A percentile compares a stretch with the other conserved stretches of the same genome.
Conservation (phyloP, 2,113 vertebrate genomes). For the Chaetops frenatus region DNA sequence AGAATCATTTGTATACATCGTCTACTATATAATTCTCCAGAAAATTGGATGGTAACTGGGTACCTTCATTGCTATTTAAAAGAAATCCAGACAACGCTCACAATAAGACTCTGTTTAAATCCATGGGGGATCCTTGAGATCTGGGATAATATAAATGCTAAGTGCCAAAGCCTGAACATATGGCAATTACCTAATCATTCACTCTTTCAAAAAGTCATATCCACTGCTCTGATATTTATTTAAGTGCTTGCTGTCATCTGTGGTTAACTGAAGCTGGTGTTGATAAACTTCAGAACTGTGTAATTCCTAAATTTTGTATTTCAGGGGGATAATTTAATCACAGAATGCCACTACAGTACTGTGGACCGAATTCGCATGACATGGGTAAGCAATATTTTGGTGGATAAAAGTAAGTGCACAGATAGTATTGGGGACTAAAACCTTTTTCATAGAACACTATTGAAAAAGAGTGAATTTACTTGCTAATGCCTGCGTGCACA, state of each 20-base stretch:
- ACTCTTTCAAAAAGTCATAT: not conserved
- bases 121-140: not conserved
- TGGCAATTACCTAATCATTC: not conserved
- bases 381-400: conserved; percentile 77
- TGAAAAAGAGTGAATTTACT: not conserved
- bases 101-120: not conserved
- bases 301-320: conserved; percentile 44
- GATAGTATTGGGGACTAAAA: not conserved
- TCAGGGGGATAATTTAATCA: conserved; percentile 85
- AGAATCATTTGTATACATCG: not conserved
- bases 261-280: not conserved
- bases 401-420: not conserved
- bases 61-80: not conserved
- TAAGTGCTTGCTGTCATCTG: not conserved
- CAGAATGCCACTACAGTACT: conserved; percentile 85
- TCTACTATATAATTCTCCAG: not conserved
- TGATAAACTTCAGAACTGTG: not conserved
- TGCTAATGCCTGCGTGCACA: not conserved
- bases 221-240: not conserved
- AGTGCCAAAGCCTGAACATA: not conserved
- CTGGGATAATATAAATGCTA: not conserved
- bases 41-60: not conserved
- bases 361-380: conserved; percentile 80
- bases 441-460: not conserved
- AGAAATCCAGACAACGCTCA: not conserved